Evolutionary conservation across 2,888 invertebrate genomes (phyloP).

Genomic region (Apamea epomidion): DNA sequence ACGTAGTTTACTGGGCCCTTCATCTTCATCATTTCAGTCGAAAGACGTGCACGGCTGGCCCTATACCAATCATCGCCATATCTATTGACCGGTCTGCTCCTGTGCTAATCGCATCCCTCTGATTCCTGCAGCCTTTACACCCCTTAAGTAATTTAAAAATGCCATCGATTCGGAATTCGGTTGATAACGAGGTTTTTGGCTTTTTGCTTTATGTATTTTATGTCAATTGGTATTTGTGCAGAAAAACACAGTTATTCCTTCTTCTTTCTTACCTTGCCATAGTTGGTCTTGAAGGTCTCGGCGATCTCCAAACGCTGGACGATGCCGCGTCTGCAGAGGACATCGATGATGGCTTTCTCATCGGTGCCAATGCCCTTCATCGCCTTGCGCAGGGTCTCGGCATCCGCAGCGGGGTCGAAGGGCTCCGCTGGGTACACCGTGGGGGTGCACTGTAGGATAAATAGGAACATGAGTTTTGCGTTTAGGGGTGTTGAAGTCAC

Average conservation of each 20-base stretch:
- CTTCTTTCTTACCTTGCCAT: slow-evolving; percentile 93
- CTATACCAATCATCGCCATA: neutral
- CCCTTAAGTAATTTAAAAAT: neutral
- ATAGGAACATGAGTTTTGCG: slow-evolving; percentile 11
- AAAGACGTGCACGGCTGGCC: neutral
- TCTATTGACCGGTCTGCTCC: no score
- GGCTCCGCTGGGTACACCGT: slow-evolving; percentile 96
- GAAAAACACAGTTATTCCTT: neutral
- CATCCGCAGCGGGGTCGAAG: slow-evolving; percentile 96
- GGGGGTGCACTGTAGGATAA: slow-evolving; percentile 93
- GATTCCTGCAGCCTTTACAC: neutral
- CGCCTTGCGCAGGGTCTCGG: slow-evolving; percentile 95
- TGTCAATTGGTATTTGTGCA: neutral
- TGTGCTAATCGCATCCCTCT: neutral
- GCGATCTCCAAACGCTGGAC: slow-evolving; percentile 97
- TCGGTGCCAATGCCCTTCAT: slow-evolving; percentile 98
- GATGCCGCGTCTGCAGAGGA: slow-evolving; percentile 96
- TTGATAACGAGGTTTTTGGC: neutral
- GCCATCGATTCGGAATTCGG: neutral
- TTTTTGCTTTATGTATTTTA: neutral
- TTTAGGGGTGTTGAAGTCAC: neutral
- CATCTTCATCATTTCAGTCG: neutral
- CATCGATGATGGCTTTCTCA: slow-evolving; percentile 97
- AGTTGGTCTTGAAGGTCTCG: slow-evolving; percentile 97
- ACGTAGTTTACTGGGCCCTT: no score